Conservation (phyloP, 2,797 vertebrate species). For the Sarcoramphus papa region DNA sequence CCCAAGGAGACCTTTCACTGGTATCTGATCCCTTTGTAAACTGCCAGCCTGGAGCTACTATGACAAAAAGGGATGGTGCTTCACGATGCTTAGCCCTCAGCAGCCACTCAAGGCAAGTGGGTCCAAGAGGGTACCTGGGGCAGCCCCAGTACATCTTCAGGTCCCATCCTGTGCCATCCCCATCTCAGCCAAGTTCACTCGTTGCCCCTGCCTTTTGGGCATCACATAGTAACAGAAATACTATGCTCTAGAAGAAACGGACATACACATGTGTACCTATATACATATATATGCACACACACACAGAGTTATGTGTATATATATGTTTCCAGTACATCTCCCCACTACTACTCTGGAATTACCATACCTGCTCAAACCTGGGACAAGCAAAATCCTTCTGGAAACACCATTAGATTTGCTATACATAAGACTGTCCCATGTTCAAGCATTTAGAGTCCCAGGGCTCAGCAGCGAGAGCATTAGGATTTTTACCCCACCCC, state of each 20-base stretch:
- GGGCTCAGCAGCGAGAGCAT: not conserved
- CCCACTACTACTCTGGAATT: not conserved
- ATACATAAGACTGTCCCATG: not conserved
- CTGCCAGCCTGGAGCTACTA: not conserved
- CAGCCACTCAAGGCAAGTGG: fast-evolving
- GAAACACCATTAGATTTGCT: not conserved
- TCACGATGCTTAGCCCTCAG: not conserved
- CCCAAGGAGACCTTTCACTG: not conserved
- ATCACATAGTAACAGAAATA: not conserved
- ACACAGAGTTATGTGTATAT: fast-evolving
- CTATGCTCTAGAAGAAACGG: not conserved
- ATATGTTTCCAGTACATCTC: not conserved
- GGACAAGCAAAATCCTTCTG: not conserved
- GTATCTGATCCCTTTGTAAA: not conserved
- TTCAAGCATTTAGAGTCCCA: not conserved
- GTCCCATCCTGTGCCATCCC: not conserved
- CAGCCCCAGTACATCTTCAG: not conserved
- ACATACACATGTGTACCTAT: too few species aligned
- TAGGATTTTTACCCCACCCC: not conserved
- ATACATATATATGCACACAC: too few species aligned
- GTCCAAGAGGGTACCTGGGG: not conserved
- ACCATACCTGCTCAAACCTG: not conserved
- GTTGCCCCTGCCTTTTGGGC: not conserved
- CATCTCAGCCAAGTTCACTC: not conserved
- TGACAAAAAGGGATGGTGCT: not conserved